Conservation (phyloP, 2,888 invertebrate genomes). For the Panzeria rudis region DNA sequence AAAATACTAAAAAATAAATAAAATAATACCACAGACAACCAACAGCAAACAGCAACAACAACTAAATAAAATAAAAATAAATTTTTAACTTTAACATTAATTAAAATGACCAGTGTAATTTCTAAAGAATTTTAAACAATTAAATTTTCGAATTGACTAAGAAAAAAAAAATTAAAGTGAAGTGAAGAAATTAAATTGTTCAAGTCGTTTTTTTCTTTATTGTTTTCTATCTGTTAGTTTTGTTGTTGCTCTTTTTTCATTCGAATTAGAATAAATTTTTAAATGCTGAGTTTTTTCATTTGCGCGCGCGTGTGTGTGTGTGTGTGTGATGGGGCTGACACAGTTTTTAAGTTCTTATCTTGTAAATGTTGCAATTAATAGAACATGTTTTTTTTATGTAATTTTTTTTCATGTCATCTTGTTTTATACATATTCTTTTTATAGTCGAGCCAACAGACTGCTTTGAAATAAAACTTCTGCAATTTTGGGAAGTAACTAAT, state of each 20-base stretch:
- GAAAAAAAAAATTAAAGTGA: constrained; percentile 11
- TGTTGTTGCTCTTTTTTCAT: constrained; percentile 14
- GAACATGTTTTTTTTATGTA: constrained; percentile 33
- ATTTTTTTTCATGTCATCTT: constrained; percentile 19
- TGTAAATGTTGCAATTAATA: constrained; percentile 68
- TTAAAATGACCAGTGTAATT: constrained; percentile 66
- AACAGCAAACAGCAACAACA: background rate
- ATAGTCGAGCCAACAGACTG: background rate
- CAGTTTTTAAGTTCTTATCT: constrained; percentile 61
- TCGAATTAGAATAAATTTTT: constrained; percentile 44
- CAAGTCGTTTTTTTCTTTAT: constrained; percentile 16
- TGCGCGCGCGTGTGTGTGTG: background rate
- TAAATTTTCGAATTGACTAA: constrained; percentile 31
- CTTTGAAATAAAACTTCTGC: background rate
- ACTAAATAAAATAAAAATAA: constrained; percentile 39
- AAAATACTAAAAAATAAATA: constrained; percentile 1
- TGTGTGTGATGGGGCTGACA: constrained; percentile 43
- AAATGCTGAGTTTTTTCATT: constrained; percentile 1
- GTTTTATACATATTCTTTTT: background rate
- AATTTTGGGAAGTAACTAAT: background rate
- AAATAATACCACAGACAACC: constrained; percentile 30
- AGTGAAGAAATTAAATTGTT: constrained; percentile 41
- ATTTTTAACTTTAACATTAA: constrained; percentile 66
- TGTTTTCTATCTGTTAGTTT: constrained; percentile 9
- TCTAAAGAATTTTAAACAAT: constrained; percentile 67